Conservation (phyloP, 2,888 invertebrate genomes). For the Oxycera nigricornis region DNA sequence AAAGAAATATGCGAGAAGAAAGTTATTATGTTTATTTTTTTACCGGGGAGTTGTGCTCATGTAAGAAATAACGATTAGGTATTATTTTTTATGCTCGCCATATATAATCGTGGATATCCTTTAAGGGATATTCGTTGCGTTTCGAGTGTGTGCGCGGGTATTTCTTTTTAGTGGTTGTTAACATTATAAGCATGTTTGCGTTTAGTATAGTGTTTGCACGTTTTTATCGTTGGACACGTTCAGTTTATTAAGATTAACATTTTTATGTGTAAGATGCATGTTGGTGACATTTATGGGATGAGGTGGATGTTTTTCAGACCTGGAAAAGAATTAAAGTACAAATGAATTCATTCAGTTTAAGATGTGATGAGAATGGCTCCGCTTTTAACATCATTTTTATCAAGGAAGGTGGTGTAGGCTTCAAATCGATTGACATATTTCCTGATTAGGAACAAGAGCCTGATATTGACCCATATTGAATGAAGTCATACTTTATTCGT, state of each 20-base stretch:
- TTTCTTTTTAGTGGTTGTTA: slow-evolving; percentile 19
- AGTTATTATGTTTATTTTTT: not conserved
- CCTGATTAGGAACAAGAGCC: no score
- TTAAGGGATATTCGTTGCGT: not conserved
- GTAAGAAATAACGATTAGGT: not conserved
- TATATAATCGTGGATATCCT: not conserved
- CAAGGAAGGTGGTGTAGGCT: no score
- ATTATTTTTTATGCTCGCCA: not conserved
- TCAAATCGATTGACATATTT: no score
- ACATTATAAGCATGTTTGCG: slow-evolving; percentile 4
- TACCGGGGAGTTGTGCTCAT: no score
- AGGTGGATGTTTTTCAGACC: not conserved
- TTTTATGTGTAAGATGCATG: not conserved
- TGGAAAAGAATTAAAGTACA: not conserved
- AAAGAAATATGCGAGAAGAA: not conserved
- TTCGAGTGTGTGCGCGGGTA: not conserved
- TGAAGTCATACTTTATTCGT: no score
- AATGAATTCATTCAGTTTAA: not conserved
- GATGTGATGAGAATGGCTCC: not conserved
- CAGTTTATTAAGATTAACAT: not conserved
- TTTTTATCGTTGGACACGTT: slow-evolving; percentile 5
- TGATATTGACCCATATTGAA: no score
- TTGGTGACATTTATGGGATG: not conserved
- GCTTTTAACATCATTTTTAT: slow-evolving; percentile 26
- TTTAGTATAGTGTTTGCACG: not conserved